These are phyloP conservation scores for Dendrolimus pini DNA, from an alignment of 2,888 invertebrate genomes.

Conservation along the genomic window DNA sequence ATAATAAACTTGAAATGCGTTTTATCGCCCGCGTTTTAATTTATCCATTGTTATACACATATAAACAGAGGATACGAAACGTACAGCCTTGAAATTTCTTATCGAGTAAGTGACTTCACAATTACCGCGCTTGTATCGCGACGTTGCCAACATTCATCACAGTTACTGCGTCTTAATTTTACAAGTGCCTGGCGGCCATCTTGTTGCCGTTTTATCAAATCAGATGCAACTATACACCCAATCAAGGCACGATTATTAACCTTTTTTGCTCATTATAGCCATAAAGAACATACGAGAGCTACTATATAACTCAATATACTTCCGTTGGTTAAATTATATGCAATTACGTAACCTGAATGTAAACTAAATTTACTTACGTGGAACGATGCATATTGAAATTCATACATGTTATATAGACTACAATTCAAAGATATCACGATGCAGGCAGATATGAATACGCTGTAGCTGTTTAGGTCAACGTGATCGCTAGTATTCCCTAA, in stretches of 20 bases:
- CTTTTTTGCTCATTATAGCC: constrained; percentile 22
- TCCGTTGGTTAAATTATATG: background rate
- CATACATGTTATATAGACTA: constrained; percentile 27
- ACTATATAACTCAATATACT: constrained; percentile 1
- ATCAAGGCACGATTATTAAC: background rate
- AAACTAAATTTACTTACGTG: background rate
- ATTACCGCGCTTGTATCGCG: constrained; percentile 30
- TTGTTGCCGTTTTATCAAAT: constrained; percentile 47
- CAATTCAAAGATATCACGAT: constrained; percentile 27
- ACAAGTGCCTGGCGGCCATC: constrained; percentile 51
- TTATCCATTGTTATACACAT: constrained; percentile 47
- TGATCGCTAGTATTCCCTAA: constrained; percentile 33
- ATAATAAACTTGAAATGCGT: constrained; percentile 19
- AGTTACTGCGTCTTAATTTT: constrained; percentile 68
- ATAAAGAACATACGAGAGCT: background rate
- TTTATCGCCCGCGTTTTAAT: constrained; percentile 39
- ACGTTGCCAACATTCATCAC: constrained; percentile 66
- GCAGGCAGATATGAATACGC: constrained; percentile 41
- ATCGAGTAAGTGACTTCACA: constrained; percentile 61
- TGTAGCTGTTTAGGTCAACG: constrained; percentile 41
- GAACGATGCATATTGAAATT: constrained; percentile 33
- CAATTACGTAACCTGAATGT: constrained; percentile 30
- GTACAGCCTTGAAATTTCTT: constrained; percentile 71
- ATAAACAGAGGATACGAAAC: constrained; percentile 47
- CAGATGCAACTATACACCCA: constrained; percentile 34